These are phyloP conservation scores for Drosophila meridionalis DNA, from an alignment of 2,888 invertebrate species.

Conservation along the genomic window DNA sequence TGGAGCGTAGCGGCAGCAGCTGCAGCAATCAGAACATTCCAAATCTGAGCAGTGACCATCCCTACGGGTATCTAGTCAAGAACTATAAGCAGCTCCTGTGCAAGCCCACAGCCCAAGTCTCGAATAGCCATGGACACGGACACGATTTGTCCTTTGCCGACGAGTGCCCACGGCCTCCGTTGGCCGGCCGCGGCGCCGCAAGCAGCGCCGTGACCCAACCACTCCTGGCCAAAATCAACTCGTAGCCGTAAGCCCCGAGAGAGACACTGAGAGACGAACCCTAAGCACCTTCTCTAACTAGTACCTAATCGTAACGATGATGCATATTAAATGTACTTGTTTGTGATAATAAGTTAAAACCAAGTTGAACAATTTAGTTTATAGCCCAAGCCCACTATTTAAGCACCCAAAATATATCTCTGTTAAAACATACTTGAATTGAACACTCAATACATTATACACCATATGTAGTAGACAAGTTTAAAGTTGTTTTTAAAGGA, in stretches of 20 bases:
- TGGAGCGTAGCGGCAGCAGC: conserved; percentile 54
- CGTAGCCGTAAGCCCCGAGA: conserved; percentile 63
- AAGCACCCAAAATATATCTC: conserved; percentile 1
- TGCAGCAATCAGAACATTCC: conserved; percentile 66
- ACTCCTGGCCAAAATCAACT: conserved; percentile 82
- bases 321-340: conserved; percentile 74
- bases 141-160: conserved; percentile 43
- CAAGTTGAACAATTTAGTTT: conserved; percentile 71
- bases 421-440: not conserved
- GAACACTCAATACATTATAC: not conserved
- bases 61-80: conserved; percentile 74
- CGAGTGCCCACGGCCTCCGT: conserved; percentile 43
- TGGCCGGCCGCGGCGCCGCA: conserved; percentile 40
- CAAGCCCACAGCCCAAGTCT: conserved; percentile 57
- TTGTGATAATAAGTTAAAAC: conserved; percentile 76
- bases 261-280: conserved; percentile 22
- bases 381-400: conserved; percentile 25
- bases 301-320: conserved; percentile 56
- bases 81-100: conserved; percentile 79
- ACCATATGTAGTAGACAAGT: not conserved
- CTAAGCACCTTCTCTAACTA: conserved; percentile 23
- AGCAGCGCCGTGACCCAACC: conserved; percentile 80
- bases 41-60: conserved; percentile 53
- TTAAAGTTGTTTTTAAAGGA: not conserved
- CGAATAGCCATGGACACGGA: conserved; percentile 55